These are phyloP conservation scores for Tanytarsus gracilentus DNA, from an alignment of 2,888 invertebrate species.

Conservation along the genomic window DNA sequence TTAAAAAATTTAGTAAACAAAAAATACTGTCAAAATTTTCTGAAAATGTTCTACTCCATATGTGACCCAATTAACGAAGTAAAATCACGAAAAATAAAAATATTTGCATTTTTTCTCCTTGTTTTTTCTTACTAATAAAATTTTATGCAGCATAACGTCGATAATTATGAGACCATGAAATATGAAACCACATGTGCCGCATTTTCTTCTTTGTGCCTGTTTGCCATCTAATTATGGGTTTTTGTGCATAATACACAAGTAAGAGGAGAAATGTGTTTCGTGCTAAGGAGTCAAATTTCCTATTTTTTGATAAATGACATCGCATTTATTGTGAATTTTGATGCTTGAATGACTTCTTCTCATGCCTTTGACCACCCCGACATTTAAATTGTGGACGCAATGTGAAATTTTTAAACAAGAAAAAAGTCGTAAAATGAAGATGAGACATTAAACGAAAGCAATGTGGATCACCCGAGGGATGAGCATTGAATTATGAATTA, in stretches of 20 bases:
- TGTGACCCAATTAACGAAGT: no score
- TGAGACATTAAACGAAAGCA: no score
- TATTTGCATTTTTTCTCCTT: neutral
- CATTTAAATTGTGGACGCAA: no score
- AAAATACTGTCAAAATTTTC: neutral
- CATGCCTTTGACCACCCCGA: no score
- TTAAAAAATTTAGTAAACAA: no score
- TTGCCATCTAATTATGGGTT: neutral
- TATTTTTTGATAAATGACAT: neutral
- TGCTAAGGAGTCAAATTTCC: slow-evolving; percentile 4
- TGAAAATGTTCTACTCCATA: no score
- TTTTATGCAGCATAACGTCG: slow-evolving; percentile 7
- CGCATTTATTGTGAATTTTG: slow-evolving; percentile 2
- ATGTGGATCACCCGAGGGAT: no score
- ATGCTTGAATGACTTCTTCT: slow-evolving; percentile 11
- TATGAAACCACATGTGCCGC: slow-evolving; percentile 25
- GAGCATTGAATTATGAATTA: no score
- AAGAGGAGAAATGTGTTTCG: neutral
- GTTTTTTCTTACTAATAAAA: neutral
- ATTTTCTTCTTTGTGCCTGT: slow-evolving; percentile 2
- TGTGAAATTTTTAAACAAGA: no score
- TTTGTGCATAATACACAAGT: neutral
- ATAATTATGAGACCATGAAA: slow-evolving; percentile 23
- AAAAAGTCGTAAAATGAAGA: no score
- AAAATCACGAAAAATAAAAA: no score